phyloP scores from a whole-genome alignment of 2,888 invertebrate genomes.

The Macrophya alboannulata region DNA sequence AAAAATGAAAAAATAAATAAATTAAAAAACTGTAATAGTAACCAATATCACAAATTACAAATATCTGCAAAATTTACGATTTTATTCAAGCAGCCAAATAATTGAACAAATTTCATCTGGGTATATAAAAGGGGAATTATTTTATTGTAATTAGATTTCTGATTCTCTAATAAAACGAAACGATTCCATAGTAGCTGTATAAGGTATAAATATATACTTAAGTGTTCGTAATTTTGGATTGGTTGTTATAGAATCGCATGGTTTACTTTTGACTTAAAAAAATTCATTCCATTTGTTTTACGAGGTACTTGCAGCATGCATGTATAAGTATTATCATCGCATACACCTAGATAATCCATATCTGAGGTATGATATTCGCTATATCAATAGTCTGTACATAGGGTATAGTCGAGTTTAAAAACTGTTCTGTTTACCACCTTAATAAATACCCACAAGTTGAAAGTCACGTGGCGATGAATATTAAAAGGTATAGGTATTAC shows the following conservation, averaged over 20 bases:
- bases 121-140: too few relatives aligned
- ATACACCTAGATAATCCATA: too few relatives aligned
- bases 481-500: not conserved
- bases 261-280: not conserved
- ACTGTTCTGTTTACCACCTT: not conserved
- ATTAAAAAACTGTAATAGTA: not conserved
- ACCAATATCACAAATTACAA: not conserved
- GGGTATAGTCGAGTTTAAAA: not conserved
- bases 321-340: too few relatives aligned
- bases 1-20: too few relatives aligned
- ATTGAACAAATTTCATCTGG: not conserved
- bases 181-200: not conserved
- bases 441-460: not conserved
- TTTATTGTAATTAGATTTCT: too few relatives aligned
- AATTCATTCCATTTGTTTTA: not conserved
- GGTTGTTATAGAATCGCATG: too few relatives aligned
- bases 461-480: conserved; percentile 20
- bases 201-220: too few relatives aligned
- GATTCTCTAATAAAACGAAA: too few relatives aligned
- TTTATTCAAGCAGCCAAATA: not conserved
- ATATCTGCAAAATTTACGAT: not conserved
- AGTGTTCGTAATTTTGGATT: not conserved
- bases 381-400: not conserved
- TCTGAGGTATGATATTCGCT: too few relatives aligned
- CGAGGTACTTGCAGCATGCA: not conserved